Conservation (phyloP, 35 echinoderm and acorn worm species). For the Holothuria glaberrima region DNA sequence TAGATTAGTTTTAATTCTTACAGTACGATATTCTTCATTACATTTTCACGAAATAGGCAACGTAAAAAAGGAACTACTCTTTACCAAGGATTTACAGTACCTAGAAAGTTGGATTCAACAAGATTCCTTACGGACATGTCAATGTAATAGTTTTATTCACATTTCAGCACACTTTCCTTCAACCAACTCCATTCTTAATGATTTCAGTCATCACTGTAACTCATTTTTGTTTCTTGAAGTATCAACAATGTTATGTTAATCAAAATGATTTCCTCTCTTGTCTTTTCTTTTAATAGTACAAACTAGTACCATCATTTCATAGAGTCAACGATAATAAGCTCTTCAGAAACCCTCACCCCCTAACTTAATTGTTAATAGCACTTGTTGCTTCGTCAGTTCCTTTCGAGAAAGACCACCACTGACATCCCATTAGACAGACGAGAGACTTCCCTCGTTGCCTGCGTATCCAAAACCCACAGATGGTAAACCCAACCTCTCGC, state of each 20-base stretch:
- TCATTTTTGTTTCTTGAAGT: slow-evolving; percentile 8
- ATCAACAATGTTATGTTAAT: background rate
- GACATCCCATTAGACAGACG: background rate
- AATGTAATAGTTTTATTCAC: too few species aligned
- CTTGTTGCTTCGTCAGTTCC: background rate
- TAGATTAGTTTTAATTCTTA: too few species aligned
- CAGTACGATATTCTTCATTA: too few species aligned
- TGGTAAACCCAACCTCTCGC: background rate
- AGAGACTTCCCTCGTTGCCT: slow-evolving; percentile 5
- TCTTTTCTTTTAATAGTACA: background rate
- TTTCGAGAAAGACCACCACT: background rate
- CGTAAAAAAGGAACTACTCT: too few species aligned
- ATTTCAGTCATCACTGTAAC: too few species aligned
- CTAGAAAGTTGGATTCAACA: too few species aligned
- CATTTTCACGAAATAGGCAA: too few species aligned
- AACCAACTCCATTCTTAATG: too few species aligned
- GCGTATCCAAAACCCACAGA: background rate
- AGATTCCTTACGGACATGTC: too few species aligned
- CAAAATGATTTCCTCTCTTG: background rate
- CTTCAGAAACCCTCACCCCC: background rate
- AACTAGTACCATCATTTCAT: background rate
- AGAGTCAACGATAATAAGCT: background rate
- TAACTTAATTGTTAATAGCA: background rate
- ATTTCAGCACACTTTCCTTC: too few species aligned
- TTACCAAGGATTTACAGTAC: too few species aligned